Conservation (phyloP, 2,888 invertebrate species). For the Ormyrus labotus region DNA sequence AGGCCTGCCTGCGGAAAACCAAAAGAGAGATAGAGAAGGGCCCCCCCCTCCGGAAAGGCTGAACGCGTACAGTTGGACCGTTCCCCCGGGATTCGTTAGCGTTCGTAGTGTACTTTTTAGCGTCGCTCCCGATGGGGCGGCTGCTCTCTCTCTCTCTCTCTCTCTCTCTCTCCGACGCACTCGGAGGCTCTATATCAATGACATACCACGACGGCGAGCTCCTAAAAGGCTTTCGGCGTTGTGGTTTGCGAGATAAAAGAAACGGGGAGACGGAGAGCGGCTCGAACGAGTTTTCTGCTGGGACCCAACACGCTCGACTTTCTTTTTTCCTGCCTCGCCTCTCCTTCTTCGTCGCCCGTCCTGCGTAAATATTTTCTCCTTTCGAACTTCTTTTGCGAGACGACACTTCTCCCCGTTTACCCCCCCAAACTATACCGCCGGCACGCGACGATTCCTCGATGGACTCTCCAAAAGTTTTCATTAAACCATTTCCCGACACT, state of each 20-base stretch:
- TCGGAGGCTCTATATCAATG: conserved; percentile 67
- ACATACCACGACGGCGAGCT: conserved; percentile 63
- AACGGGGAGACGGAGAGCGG: conserved; percentile 40
- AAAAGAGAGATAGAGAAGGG: conserved; percentile 26
- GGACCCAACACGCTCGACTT: conserved; percentile 33
- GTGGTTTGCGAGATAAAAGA: conserved; percentile 65
- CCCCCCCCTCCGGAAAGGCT: conserved; percentile 22
- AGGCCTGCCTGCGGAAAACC: conserved; percentile 20
- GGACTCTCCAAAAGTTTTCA: conserved; percentile 49
- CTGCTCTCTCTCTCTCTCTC: conserved; percentile 20
- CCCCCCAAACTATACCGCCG: neutral
- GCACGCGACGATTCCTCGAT: neutral
- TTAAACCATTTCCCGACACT: conserved; percentile 53
- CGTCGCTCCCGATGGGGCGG: conserved; percentile 63
- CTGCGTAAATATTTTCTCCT: conserved; percentile 54
- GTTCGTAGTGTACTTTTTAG: conserved; percentile 68
- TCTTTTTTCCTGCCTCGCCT: neutral
- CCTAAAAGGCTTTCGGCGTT: conserved; percentile 70
- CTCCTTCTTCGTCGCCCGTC: conserved; percentile 6
- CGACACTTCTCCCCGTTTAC: neutral
- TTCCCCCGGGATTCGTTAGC: conserved; percentile 71
- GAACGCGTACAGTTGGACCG: conserved; percentile 17
- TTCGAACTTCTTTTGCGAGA: conserved; percentile 40
- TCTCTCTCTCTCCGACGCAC: conserved; percentile 22
- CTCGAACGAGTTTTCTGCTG: conserved; percentile 53